Evolutionary conservation across 2,888 invertebrate species (phyloP).

Genomic region (Amphipyra berbera): DNA sequence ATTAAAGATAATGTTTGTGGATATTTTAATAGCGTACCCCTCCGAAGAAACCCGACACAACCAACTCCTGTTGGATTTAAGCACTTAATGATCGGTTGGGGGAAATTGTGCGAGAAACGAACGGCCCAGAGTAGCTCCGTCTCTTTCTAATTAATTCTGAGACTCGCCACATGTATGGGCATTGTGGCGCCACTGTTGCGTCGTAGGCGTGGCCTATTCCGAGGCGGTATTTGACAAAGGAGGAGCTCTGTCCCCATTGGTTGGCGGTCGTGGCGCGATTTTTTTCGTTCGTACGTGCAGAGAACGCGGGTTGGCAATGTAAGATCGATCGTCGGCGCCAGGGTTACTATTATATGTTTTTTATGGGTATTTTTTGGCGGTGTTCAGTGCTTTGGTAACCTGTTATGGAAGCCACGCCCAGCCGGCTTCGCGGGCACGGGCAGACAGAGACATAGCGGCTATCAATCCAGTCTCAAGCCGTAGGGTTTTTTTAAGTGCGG

Average conservation of each 20-base stretch:
- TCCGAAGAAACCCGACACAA: constrained; percentile 89
- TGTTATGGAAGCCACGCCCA: constrained; percentile 87
- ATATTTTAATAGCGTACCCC: constrained; percentile 90
- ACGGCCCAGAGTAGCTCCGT: constrained; percentile 80
- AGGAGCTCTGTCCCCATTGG: constrained; percentile 75
- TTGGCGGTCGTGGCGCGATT: constrained; percentile 74
- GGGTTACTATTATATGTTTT: constrained; percentile 88
- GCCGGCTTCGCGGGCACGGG: constrained; percentile 77
- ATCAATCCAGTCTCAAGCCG: constrained; percentile 83
- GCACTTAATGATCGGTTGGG: constrained; percentile 90
- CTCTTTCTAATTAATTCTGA: constrained; percentile 84
- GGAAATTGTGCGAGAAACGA: constrained; percentile 90
- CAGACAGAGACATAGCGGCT: constrained; percentile 75
- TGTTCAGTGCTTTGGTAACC: constrained; percentile 85
- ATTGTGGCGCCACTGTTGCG: constrained; percentile 76
- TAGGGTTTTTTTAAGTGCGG: constrained; percentile 80
- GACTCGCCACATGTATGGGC: constrained; percentile 80
- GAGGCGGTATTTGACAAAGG: constrained; percentile 75
- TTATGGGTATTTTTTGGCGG: constrained; percentile 89
- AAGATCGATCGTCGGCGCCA: constrained; percentile 85
- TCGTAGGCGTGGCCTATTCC: constrained; percentile 71
- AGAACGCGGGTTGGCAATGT: constrained; percentile 84
- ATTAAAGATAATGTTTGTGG: constrained; percentile 90
- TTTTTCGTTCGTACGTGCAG: constrained; percentile 84
- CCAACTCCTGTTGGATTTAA: constrained; percentile 89